Evolutionary conservation across 2,888 invertebrate genomes (phyloP).

Genomic region (Ceriagrion tenellum): DNA sequence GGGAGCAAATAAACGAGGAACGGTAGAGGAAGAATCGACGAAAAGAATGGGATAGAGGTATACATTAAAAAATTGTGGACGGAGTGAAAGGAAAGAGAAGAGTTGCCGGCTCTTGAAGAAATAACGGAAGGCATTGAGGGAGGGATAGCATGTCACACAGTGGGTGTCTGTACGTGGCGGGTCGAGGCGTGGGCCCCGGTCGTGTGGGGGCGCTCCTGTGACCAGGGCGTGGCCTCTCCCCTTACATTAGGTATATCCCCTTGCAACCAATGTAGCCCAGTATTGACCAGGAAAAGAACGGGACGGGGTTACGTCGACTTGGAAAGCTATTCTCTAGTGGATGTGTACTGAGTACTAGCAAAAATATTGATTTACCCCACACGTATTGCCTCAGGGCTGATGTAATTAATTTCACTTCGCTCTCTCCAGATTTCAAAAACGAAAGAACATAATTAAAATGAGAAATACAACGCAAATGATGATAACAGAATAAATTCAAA

Average conservation of each 20-base stretch:
- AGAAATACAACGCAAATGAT: too few species aligned
- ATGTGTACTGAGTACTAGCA: too few species aligned
- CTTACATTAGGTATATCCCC: background rate
- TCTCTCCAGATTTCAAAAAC: too few species aligned
- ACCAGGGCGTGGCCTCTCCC: slow-evolving; percentile 13
- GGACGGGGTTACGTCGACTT: background rate
- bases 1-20: background rate
- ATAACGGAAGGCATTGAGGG: background rate
- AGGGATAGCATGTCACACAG: background rate
- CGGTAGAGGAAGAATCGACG: background rate
- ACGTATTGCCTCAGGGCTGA: too few species aligned
- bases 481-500: too few species aligned
- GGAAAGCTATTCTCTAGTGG: background rate
- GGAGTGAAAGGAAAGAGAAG: background rate
- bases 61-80: background rate
- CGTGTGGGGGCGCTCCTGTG: background rate
- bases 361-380: too few species aligned
- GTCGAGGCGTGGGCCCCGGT: background rate
- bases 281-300: background rate
- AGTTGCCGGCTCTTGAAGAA: background rate
- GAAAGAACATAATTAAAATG: too few species aligned
- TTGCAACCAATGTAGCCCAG: background rate
- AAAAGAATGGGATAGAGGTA: background rate
- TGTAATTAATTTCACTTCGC: too few species aligned
- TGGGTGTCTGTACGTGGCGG: background rate